Conservation (phyloP, 2,113 vertebrate genomes). For the Rattus norvegicus region DNA sequence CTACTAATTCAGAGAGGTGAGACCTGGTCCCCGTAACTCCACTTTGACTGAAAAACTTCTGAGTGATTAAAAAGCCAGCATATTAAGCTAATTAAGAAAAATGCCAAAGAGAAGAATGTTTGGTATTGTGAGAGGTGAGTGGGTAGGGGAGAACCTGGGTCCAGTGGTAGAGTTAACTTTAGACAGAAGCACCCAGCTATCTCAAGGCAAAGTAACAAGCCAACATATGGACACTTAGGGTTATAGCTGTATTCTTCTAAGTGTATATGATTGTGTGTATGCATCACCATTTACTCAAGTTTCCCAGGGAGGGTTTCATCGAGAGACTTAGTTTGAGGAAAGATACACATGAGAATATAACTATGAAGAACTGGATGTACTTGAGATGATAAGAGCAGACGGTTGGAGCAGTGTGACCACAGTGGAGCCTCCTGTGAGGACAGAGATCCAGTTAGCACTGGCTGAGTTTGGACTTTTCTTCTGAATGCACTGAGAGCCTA, state of each 20-base stretch:
- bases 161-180: not conserved
- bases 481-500: not conserved
- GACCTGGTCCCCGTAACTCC: not conserved
- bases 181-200: not conserved
- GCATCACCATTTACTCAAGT: not conserved
- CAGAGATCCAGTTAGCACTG: not conserved
- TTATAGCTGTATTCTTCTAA: not conserved
- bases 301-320: not conserved
- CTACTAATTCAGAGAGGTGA: not conserved
- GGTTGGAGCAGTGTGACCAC: not conserved
- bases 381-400: not conserved
- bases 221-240: not conserved
- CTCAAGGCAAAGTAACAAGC: not conserved
- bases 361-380: not conserved
- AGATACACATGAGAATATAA: not conserved
- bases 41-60: not conserved
- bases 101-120: not conserved
- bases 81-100: not conserved
- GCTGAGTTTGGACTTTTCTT: not conserved
- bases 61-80: not conserved
- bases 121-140: not conserved
- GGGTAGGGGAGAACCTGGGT: not conserved
- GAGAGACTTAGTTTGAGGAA: not conserved
- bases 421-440: no score
- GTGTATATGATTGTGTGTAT: not conserved